Evolutionary conservation across 1,140 invertebrate species (phyloP).

Genomic region (Drosophila mauritiana): DNA sequence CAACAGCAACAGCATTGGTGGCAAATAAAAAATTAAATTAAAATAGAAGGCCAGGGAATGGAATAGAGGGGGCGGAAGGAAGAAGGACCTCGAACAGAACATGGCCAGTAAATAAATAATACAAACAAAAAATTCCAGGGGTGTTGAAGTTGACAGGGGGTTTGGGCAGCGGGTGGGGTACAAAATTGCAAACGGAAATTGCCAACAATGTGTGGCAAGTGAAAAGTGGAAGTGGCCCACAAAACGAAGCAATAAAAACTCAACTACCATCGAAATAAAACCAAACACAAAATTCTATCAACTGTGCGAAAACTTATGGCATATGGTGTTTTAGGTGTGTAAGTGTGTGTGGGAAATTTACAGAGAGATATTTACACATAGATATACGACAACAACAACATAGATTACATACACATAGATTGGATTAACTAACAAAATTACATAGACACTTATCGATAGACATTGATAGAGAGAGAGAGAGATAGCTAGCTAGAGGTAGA

Average conservation of each 20-base stretch:
- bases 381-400: slow-evolving; percentile 39
- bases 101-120: slow-evolving; percentile 81
- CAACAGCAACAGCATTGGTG: slow-evolving; percentile 43
- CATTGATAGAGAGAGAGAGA: slow-evolving; percentile 27
- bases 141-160: not conserved
- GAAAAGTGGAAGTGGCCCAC: slow-evolving; percentile 4
- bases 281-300: slow-evolving; percentile 29
- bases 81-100: slow-evolving; percentile 55
- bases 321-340: slow-evolving; percentile 27
- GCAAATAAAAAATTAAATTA: slow-evolving; percentile 67
- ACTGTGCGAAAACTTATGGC: slow-evolving; percentile 63
- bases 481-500: slow-evolving; percentile 29
- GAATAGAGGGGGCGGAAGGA: not conserved
- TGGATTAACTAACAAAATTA: slow-evolving; percentile 37
- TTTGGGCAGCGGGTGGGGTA: not conserved
- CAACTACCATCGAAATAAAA: slow-evolving; percentile 28
- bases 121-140: slow-evolving; percentile 33
- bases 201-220: slow-evolving; percentile 52
- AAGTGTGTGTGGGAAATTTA: slow-evolving; percentile 26
- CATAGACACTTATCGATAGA: slow-evolving; percentile 45
- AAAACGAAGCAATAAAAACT: slow-evolving; percentile 19
- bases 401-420: slow-evolving; percentile 42
- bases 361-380: slow-evolving; percentile 22
- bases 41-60: slow-evolving; percentile 50
- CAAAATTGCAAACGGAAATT: slow-evolving; percentile 75